Percentiles rank a stretch among this genome's conserved stretches.
Conservation (phyloP, 2,113 vertebrate species). For the Chrysochloris asiatica region DNA sequence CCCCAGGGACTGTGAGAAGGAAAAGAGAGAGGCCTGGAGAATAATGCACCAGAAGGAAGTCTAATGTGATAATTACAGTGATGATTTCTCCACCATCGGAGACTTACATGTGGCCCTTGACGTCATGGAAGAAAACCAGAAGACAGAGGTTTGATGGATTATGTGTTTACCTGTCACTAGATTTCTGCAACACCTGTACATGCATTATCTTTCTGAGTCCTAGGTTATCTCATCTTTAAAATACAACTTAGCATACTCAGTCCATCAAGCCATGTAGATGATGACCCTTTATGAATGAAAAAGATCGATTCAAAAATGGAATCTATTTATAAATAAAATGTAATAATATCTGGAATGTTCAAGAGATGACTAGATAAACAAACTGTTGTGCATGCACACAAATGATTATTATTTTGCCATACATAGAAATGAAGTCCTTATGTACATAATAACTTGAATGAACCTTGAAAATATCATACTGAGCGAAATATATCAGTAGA, state of each 20-base stretch:
- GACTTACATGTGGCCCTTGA: not conserved
- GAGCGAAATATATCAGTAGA: too few relatives aligned
- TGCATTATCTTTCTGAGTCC: not conserved
- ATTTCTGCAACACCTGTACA: fast-evolving
- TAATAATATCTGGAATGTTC: not conserved
- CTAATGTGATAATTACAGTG: not conserved
- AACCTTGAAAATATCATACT: too few relatives aligned
- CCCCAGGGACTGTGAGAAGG: not conserved
- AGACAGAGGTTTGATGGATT: not conserved
- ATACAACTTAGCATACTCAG: not conserved
- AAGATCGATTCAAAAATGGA: not conserved
- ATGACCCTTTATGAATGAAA: not conserved
- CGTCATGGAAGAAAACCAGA: not conserved
- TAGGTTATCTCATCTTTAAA: not conserved
- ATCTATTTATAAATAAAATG: not conserved
- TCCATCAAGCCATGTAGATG: not conserved
- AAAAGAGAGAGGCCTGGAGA: not conserved
- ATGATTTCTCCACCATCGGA: fast-evolving
- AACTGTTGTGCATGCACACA: not conserved
- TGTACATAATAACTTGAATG: too few relatives aligned
- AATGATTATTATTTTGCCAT: too few relatives aligned
- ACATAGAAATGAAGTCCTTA: too few relatives aligned
- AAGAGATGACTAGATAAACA: not conserved
- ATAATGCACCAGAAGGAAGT: not conserved
- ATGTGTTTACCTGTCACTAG: too few relatives aligned